A percentile compares a stretch with the other conserved stretches of the same genome.
phyloP scores from a whole-genome alignment of 2,797 vertebrate species.

The Lagocephalus sceleratus region DNA sequence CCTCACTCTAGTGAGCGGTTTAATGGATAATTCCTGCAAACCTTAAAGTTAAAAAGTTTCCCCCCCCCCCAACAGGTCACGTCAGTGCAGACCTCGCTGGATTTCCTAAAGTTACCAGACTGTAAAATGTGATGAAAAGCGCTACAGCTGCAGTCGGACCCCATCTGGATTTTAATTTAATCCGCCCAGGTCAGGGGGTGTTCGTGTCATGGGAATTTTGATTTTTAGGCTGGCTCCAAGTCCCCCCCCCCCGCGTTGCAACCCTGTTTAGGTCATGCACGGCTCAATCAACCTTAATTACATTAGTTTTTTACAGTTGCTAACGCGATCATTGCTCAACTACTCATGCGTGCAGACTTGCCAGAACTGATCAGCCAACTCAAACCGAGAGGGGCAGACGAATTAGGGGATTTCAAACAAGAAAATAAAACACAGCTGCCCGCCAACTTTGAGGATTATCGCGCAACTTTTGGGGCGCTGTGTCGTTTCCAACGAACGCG shows the following conservation, averaged over 20 bases:
- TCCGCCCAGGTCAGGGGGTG: background rate
- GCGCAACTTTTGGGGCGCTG: too few species aligned
- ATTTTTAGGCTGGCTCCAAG: slow-evolving; percentile 5
- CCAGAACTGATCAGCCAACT: slow-evolving; percentile 32
- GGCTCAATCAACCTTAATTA: slow-evolving; percentile 21
- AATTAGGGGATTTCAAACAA: slow-evolving; percentile 17
- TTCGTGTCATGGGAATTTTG: background rate
- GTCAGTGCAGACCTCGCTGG: background rate
- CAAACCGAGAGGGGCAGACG: slow-evolving; percentile 13
- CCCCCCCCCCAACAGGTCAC: background rate
- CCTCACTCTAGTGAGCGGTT: too few species aligned
- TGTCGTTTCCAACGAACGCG: too few species aligned
- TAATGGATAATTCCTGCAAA: background rate
- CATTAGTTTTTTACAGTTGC: slow-evolving; percentile 15
- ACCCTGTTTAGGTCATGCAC: slow-evolving; percentile 31
- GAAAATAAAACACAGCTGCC: slow-evolving; percentile 4
- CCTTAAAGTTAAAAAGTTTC: background rate
- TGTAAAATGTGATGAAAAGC: background rate
- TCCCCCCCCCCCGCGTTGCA: background rate
- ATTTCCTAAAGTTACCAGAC: background rate
- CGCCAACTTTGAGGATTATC: too few species aligned
- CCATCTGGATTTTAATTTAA: slow-evolving; percentile 1
- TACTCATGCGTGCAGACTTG: slow-evolving; percentile 23
- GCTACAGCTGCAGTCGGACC: background rate
- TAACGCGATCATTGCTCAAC: slow-evolving; percentile 23